These are phyloP conservation scores for Seladonia tumulorum DNA, from an alignment of 2,888 invertebrate species.

Conservation along the genomic window DNA sequence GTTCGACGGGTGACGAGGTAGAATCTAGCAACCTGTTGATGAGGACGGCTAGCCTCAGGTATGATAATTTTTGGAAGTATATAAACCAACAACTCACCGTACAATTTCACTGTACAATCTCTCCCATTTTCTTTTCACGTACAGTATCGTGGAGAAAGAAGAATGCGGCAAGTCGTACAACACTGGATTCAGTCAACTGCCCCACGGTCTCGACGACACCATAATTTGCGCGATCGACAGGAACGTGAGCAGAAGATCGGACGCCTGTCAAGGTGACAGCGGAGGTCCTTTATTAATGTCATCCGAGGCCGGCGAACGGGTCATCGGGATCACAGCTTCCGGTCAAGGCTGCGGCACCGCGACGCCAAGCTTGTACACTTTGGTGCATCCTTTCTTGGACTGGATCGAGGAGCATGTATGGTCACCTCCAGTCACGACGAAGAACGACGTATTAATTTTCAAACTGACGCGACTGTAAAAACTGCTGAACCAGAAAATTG, in stretches of 20 bases:
- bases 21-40: conserved; percentile 69
- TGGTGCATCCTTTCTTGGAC: conserved; percentile 75
- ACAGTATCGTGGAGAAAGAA: conserved; percentile 69
- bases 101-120: neutral
- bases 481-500: neutral
- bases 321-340: conserved; percentile 79
- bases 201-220: conserved; percentile 73
- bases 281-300: conserved; percentile 79
- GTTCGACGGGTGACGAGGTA: conserved; percentile 65
- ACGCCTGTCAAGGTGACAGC: conserved; percentile 80
- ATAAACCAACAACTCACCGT: too few species aligned
- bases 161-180: conserved; percentile 71
- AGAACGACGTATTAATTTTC: neutral
- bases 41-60: conserved; percentile 77
- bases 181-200: conserved; percentile 63
- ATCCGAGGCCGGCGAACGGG: conserved; percentile 54
- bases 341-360: conserved; percentile 75
- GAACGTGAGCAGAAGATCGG: conserved; percentile 68
- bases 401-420: conserved; percentile 81
- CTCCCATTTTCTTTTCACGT: neutral
- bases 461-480: neutral
- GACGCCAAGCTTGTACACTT: conserved; percentile 77
- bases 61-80: neutral
- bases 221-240: conserved; percentile 77
- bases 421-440: conserved; percentile 55